These are phyloP conservation scores for Villa cingulata DNA, from an alignment of 2,888 invertebrate genomes.

Conservation along the genomic window DNA sequence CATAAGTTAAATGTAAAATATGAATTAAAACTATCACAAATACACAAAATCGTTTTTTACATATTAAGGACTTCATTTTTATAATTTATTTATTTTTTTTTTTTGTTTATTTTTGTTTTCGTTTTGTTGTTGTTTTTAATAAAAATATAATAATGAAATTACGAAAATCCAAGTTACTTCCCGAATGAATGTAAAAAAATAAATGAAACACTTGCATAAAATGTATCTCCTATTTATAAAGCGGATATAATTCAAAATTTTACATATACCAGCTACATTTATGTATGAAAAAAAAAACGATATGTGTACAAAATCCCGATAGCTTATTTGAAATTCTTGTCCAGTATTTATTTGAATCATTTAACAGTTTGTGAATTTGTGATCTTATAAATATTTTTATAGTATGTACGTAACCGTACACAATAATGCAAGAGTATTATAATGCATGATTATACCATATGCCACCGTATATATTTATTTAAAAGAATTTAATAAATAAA, in stretches of 20 bases:
- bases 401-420: background rate
- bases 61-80: background rate
- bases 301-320: background rate
- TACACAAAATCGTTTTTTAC: background rate
- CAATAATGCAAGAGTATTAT: too few species aligned
- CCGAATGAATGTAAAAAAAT: constrained; percentile 1
- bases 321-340: background rate
- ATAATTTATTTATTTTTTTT: too few species aligned
- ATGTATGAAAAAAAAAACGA: background rate
- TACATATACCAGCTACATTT: too few species aligned
- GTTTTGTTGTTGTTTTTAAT: too few species aligned
- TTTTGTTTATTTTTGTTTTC: too few species aligned
- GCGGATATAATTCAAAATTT: constrained; percentile 3
- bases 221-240: constrained; percentile 9
- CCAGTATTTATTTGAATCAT: background rate
- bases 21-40: background rate
- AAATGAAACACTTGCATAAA: constrained; percentile 3
- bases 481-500: too few species aligned
- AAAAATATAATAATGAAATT: too few species aligned
- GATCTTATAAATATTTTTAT: background rate
- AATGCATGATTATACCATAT: too few species aligned
- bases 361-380: too few species aligned
- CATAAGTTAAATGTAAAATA: background rate
- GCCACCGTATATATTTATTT: too few species aligned
- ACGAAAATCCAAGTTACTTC: background rate